Evolutionary conservation across 2,888 invertebrate species (phyloP).

Genomic region (Tetrapedia diversipes): DNA sequence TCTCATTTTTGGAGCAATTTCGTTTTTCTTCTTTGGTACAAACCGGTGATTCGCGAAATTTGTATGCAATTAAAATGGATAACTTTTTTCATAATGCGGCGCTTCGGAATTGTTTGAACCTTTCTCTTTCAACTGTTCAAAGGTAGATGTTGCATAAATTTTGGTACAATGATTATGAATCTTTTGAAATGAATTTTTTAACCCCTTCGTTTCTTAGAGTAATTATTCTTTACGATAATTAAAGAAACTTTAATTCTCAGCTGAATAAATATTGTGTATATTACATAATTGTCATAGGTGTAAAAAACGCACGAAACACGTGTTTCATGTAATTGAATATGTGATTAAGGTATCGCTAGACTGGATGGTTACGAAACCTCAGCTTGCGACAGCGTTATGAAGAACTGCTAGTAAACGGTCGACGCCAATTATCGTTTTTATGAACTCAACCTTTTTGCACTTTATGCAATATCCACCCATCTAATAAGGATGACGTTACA

Average conservation of each 20-base stretch:
- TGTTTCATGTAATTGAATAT: constrained; percentile 22
- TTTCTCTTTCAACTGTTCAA: too few species aligned
- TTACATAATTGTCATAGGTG: background rate
- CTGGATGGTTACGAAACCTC: constrained; percentile 2
- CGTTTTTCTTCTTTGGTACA: too few species aligned
- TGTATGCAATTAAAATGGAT: too few species aligned
- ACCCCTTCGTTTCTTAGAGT: too few species aligned
- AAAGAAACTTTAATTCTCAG: background rate
- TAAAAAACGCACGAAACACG: background rate
- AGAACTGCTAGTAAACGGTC: background rate
- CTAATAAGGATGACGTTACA: background rate
- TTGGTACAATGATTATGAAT: too few species aligned
- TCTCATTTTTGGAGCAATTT: too few species aligned
- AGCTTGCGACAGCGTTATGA: background rate
- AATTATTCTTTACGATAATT: too few species aligned
- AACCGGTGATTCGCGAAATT: too few species aligned
- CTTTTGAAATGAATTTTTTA: too few species aligned
- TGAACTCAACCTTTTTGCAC: background rate
- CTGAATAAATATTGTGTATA: background rate
- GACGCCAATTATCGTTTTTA: constrained; percentile 7
- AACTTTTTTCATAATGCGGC: too few species aligned
- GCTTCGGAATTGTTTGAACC: too few species aligned
- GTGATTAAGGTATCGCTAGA: constrained; percentile 13
- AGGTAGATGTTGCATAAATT: too few species aligned
- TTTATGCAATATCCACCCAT: background rate